Percentiles rank a stretch among this genome's conserved stretches.
phyloP scores from a whole-genome alignment of 2,888 invertebrate genomes.

The Limnephilus auricula region DNA sequence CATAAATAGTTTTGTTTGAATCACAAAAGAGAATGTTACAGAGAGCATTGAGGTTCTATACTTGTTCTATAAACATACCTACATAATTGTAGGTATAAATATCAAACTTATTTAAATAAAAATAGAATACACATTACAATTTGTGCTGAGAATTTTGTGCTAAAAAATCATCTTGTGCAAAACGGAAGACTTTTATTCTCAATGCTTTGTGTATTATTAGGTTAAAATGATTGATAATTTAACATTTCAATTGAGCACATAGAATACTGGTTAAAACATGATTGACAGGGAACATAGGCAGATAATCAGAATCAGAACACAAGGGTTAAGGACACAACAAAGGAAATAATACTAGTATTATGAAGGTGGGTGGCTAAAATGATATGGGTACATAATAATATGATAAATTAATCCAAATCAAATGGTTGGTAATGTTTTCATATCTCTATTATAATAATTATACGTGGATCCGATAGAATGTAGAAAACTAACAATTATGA shows the following conservation, averaged over 20 bases:
- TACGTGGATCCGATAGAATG: slow-evolving; percentile 61
- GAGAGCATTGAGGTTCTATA: slow-evolving; percentile 51
- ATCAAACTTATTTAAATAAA: slow-evolving; percentile 51
- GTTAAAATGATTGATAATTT: slow-evolving; percentile 47
- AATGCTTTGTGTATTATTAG: slow-evolving; percentile 52
- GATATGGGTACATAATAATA: slow-evolving; percentile 35
- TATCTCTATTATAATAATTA: slow-evolving; percentile 40
- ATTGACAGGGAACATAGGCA: not conserved
- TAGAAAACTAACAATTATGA: slow-evolving; percentile 65
- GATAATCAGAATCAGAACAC: slow-evolving; percentile 36
- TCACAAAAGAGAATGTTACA: slow-evolving; percentile 50
- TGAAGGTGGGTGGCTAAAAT: slow-evolving; percentile 7
- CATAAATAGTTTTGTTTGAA: slow-evolving; percentile 14
- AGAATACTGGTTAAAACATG: slow-evolving; percentile 63
- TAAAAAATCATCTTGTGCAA: slow-evolving; percentile 75
- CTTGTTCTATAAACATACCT: slow-evolving; percentile 9
- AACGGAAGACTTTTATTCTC: slow-evolving; percentile 76
- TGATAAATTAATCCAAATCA: slow-evolving; percentile 45
- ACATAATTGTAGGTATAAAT: slow-evolving; percentile 44
- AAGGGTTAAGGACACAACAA: slow-evolving; percentile 21
- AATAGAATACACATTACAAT: slow-evolving; percentile 60
- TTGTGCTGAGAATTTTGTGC: slow-evolving; percentile 70
- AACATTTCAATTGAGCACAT: slow-evolving; percentile 60
- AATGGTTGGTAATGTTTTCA: slow-evolving; percentile 49
- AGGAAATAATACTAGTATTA: slow-evolving; percentile 37